Evolutionary conservation across 2,888 invertebrate genomes (phyloP).

Genomic region (Acheta domesticus): DNA sequence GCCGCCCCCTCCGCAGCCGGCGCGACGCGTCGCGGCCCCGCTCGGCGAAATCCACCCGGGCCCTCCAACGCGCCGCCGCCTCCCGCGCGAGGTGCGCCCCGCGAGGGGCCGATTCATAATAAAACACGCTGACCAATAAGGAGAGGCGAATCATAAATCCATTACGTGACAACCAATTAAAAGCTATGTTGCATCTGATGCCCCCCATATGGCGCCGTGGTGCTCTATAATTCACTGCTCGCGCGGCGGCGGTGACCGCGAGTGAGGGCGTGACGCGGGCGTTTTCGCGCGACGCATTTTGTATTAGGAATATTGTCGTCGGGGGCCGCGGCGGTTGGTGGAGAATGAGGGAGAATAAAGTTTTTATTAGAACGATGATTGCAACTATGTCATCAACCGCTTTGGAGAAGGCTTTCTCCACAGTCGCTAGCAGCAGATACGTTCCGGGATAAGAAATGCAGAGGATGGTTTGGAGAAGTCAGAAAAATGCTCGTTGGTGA

Average conservation of each 20-base stretch:
- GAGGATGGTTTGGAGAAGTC: neutral
- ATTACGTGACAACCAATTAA: slow-evolving; percentile 18
- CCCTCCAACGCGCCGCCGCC: neutral
- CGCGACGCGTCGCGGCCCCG: too few species aligned
- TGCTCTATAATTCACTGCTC: neutral
- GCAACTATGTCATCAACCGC: neutral
- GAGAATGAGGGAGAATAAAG: too few species aligned
- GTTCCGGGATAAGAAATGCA: neutral
- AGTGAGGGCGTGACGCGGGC: too few species aligned
- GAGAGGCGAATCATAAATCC: slow-evolving; percentile 4
- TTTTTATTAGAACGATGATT: neutral
- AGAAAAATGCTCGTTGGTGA: neutral
- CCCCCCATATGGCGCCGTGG: neutral
- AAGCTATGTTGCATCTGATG: slow-evolving; percentile 18
- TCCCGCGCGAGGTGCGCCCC: neutral
- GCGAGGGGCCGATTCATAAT: neutral
- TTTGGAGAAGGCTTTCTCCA: neutral
- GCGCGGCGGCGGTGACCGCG: too few species aligned
- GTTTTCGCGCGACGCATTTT: too few species aligned
- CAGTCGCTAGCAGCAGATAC: neutral
- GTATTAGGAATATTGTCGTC: too few species aligned
- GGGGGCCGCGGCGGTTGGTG: too few species aligned
- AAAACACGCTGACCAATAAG: slow-evolving; percentile 18
- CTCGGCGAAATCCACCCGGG: neutral
- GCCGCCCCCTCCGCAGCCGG: neutral